Evolutionary conservation across 2,113 vertebrate genomes (phyloP), one percentile per base, ranked within the genome.

Genomic region (Nyctibius bracteatus): DNA sequence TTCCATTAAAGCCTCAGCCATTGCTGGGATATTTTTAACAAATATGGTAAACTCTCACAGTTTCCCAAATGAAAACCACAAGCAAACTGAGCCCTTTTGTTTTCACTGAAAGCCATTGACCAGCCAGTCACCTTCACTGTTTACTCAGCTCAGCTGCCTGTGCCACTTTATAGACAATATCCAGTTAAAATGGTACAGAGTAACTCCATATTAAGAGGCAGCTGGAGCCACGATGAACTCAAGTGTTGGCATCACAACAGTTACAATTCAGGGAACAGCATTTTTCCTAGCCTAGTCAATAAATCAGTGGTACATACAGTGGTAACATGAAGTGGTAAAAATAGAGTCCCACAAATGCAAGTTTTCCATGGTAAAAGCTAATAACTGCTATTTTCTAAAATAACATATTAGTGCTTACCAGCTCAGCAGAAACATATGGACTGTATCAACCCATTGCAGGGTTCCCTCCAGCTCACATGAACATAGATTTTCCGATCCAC

Each of bases 321-420:
- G 81, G 90, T 91, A 87, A 88, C 30, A 37, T 5, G 10, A 66
- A 84, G 66, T 55, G 43, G 44, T 85, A 97, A 94, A 97, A 96
- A 91, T 90, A 96, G 84, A 95, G 57, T 59, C 20, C 47, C 59
- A 77, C 62, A 85, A 89, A 89, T 1, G 18, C 70, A 66, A 82
- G 57, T 89, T 95, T 96, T 87, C 89, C 12, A 10, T 77, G 84
- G 87, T 85, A 79, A 85, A 87, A 90, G 22, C 73, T 92, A 81
- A 89, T 59, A 81, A 52, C 73, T 84, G 23, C 70, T 87, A 44
- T 82, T 94, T 94, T 94, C 91, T 95, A 58, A 92, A 94, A 94
- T 68, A 90, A 85, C 62, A 82, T 81, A 47, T 67, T 25, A 68
- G 61, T 63, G 66, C 81, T 67, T 70, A 87, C 93, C 70, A 90